Evolutionary conservation across 1,140 invertebrate genomes (phyloP), one percentile per base, ranked within the genome.

Genomic region (Caenorhabditis brenneri): DNA sequence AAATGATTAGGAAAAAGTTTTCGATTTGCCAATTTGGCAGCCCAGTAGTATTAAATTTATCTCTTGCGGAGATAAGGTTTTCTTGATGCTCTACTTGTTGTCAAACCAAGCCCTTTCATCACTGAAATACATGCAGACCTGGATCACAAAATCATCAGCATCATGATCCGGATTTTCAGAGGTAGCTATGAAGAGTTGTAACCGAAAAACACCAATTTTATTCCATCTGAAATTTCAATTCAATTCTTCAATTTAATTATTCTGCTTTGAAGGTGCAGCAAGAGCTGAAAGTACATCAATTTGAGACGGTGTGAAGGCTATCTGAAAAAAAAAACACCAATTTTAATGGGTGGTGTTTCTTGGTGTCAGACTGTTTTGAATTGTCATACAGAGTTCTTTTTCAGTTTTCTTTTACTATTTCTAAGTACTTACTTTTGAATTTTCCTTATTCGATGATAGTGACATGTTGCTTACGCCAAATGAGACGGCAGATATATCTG

Each of bases 11-110:
- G n/a, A n/a, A 0, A 24, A 15, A 10, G 79, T 85, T 22, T 51
- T 65, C n/a, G 84, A 80, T n/a, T 85, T 85, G 19, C 84, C 84
- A 10, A 69, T 80, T n/a, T n/a, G n/a, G n/a, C n/a, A n/a, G n/a
- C n/a, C n/a, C n/a, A n/a, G n/a, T n/a, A n/a, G n/a, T n/a, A n/a
- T n/a, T n/a, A n/a, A n/a, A n/a, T 15, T 80, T 48, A 31, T 58
- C 74, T 49, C 84, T 48, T 31, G 84, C 84, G 3, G 65, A 42
- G 22, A 74, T 27, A n/a, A 85, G 42, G 19, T 42, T 49, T 46
- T 85, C 80, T 74, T 85, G 10, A 85, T 31, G 15, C 79, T 55
- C 42, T 85, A 79, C 42, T 81, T 85, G 80, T 83, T 83, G 16
- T 83, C 82, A 60, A 83, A 83, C 7, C 29, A 19, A 4, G 81